Conservation (phyloP, 2,113 vertebrate species). For the Gambusia affinis region DNA sequence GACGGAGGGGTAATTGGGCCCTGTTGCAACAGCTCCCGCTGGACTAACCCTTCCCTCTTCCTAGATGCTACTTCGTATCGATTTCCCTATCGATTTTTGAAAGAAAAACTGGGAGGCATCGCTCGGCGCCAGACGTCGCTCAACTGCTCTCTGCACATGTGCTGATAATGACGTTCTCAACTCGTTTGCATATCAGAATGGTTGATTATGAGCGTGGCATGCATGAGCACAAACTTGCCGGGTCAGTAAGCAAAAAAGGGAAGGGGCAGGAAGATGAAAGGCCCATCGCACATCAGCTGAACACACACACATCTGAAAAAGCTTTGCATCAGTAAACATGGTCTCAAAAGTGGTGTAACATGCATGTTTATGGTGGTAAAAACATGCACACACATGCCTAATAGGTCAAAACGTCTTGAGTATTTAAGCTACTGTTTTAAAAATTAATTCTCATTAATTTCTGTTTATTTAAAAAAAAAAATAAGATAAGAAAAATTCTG, state of each 20-base stretch:
- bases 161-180: slow-evolving; percentile 48
- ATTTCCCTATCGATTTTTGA: slow-evolving; percentile 9
- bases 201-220: slow-evolving; percentile 72
- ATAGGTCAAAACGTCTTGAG: neutral
- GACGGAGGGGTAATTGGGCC: slow-evolving; percentile 61
- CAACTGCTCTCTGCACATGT: slow-evolving; percentile 71
- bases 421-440: neutral
- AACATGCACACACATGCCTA: neutral
- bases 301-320: slow-evolving; percentile 14
- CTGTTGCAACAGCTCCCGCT: slow-evolving; percentile 42
- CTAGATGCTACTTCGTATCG: slow-evolving; percentile 13
- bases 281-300: slow-evolving; percentile 35
- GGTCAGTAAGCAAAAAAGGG: slow-evolving; percentile 26
- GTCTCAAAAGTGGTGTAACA: neutral
- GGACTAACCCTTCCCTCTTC: slow-evolving; percentile 31
- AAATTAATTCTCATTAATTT: neutral
- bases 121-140: slow-evolving; percentile 62
- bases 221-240: slow-evolving; percentile 72
- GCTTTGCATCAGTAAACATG: slow-evolving; percentile 61
- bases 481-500: too few relatives aligned
- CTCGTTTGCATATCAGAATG: slow-evolving; percentile 68
- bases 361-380: too few relatives aligned
- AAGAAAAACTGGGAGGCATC: slow-evolving; percentile 16
- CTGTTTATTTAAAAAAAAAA: too few relatives aligned
- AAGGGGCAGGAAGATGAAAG: slow-evolving; percentile 67